phyloP scores from a whole-genome alignment of 2,113 vertebrate genomes.

The Psittacula cyanocephala region DNA sequence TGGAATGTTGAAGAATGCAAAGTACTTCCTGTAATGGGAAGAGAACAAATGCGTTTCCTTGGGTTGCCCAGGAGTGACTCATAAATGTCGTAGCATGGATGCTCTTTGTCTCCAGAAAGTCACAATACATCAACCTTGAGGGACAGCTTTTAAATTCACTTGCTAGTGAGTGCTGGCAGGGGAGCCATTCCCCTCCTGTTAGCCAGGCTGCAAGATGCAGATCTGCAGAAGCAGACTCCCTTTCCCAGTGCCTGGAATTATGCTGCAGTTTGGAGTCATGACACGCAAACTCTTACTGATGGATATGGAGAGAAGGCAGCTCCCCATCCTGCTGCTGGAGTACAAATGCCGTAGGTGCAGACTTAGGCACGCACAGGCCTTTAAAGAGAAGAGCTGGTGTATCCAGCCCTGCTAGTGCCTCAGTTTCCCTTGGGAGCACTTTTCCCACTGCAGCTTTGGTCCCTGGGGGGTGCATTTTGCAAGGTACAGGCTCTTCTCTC shows the following conservation, averaged over 20 bases:
- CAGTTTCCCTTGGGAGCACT: neutral
- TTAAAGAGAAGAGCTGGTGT: neutral
- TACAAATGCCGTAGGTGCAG: neutral
- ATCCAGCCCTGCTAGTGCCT: neutral
- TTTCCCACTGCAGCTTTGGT: neutral
- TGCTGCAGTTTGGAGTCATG: neutral
- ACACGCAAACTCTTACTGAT: neutral
- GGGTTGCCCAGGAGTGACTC: neutral
- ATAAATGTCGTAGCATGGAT: neutral
- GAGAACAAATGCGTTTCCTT: neutral
- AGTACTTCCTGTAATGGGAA: neutral
- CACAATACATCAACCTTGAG: neutral
- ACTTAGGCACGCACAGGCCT: neutral
- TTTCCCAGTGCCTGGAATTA: neutral
- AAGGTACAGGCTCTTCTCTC: neutral
- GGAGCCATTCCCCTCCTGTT: neutral
- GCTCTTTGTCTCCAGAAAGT: constrained; percentile 1
- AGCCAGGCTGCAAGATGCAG: neutral
- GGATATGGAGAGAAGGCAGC: neutral
- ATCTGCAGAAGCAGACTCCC: neutral
- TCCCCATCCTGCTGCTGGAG: neutral
- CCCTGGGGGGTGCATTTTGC: neutral
- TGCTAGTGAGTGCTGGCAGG: neutral
- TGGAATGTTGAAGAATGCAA: neutral
- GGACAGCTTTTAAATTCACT: neutral